Percentiles rank a stretch among this genome's conserved stretches.
Conservation (phyloP, 1,140 invertebrate species). For the Lucilia cuprina region DNA sequence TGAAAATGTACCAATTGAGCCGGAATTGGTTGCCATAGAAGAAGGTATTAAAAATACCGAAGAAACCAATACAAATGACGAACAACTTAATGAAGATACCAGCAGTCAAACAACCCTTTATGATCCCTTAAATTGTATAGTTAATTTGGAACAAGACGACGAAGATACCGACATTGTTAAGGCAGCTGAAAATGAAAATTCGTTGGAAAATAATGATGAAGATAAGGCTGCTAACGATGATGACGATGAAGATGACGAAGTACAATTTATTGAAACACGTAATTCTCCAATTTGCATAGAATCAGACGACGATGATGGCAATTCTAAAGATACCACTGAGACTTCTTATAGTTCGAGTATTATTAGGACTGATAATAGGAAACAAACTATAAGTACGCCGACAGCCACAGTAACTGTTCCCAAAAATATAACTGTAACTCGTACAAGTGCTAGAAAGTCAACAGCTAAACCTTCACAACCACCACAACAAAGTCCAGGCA, state of each 20-base stretch:
- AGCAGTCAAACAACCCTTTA: background rate
- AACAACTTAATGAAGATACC: slow-evolving; percentile 1
- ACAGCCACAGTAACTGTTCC: background rate
- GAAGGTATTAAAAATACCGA: background rate
- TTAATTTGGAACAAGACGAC: background rate
- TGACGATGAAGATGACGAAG: slow-evolving; percentile 38
- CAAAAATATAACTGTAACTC: slow-evolving; percentile 10
- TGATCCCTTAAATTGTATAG: slow-evolving; percentile 32
- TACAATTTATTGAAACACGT: slow-evolving; percentile 34
- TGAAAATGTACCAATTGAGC: background rate
- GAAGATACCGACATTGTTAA: background rate
- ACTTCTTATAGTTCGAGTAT: too few relatives aligned
- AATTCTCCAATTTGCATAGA: slow-evolving; percentile 39
- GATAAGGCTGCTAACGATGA: background rate
- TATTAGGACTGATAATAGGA: background rate
- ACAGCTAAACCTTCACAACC: background rate
- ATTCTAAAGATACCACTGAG: background rate
- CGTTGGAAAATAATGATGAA: background rate
- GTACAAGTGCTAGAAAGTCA: slow-evolving; percentile 22
- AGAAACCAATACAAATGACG: background rate
- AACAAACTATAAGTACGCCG: background rate
- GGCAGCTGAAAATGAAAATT: background rate
- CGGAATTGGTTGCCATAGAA: background rate
- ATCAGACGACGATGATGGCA: slow-evolving; percentile 32
- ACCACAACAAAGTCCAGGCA: background rate